phyloP scores from a whole-genome alignment of 1,140 invertebrate species.

The Drosophila nebulosa region DNA sequence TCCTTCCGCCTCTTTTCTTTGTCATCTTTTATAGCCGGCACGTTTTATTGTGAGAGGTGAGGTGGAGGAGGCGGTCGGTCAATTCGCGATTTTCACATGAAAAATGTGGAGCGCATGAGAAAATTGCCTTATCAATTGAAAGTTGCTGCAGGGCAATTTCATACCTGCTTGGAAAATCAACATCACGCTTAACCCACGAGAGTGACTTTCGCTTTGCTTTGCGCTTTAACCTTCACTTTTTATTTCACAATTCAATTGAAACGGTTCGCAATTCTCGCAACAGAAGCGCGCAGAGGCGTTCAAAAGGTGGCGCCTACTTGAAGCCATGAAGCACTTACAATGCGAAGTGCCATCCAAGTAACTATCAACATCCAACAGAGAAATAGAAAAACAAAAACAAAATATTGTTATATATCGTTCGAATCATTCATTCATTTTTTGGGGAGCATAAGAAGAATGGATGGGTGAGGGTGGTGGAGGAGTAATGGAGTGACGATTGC shows the following conservation, averaged over 20 bases:
- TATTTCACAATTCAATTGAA: constrained; percentile 16
- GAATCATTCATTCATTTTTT: background rate
- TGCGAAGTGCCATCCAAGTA: constrained; percentile 6
- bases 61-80: no score
- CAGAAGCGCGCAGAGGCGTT: constrained; percentile 27
- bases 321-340: constrained; percentile 43
- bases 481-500: background rate
- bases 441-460: background rate
- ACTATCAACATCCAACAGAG: background rate
- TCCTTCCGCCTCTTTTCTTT: constrained; percentile 9
- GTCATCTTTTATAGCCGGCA: constrained; percentile 39
- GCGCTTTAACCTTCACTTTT: constrained; percentile 70
- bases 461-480: background rate
- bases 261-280: constrained; percentile 45
- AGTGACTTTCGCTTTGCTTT: constrained; percentile 67
- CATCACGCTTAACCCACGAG: constrained; percentile 10
- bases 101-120: constrained; percentile 50
- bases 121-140: constrained; percentile 71
- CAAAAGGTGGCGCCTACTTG: constrained; percentile 54
- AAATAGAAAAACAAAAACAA: background rate
- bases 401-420: constrained; percentile 3
- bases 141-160: constrained; percentile 44
- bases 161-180: constrained; percentile 60
- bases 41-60: constrained; percentile 24
- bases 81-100: constrained; percentile 57